Conservation (phyloP, 2,888 invertebrate genomes). For the Dilophus febrilis region DNA sequence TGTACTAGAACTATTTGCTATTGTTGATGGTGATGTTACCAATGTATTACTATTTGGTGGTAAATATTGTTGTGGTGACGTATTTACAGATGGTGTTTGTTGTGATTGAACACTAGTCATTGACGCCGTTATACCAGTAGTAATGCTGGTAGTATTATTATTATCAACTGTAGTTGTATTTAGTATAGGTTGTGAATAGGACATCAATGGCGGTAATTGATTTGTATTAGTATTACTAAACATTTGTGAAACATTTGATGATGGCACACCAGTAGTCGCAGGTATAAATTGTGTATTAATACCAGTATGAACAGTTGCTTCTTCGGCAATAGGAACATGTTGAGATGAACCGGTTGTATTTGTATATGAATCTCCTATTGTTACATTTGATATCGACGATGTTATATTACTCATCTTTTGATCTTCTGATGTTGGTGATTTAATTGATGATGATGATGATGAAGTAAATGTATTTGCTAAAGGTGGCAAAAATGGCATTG, state of each 20-base stretch:
- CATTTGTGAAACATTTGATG: neutral
- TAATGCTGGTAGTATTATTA: too few relatives aligned
- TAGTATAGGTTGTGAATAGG: neutral
- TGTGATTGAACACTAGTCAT: too few relatives aligned
- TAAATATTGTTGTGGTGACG: too few relatives aligned
- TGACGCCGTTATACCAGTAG: too few relatives aligned
- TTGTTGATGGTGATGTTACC: constrained; percentile 7
- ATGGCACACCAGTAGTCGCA: neutral
- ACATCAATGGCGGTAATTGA: neutral
- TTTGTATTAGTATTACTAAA: too few relatives aligned
- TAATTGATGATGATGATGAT: neutral
- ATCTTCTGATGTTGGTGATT: neutral
- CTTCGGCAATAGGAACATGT: neutral
- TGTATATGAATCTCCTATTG: neutral
- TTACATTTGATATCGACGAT: neutral
- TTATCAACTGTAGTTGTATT: neutral
- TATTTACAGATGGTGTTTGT: too few relatives aligned
- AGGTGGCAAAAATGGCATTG: constrained; percentile 27
- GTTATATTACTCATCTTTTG: neutral
- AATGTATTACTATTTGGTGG: too few relatives aligned
- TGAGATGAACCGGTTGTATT: neutral
- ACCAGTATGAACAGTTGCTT: neutral
- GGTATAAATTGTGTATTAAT: neutral
- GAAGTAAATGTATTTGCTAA: constrained; percentile 24
- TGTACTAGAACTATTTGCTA: constrained; percentile 17